Conservation (phyloP, 2,113 vertebrate species). For the Hippocampus comes region DNA sequence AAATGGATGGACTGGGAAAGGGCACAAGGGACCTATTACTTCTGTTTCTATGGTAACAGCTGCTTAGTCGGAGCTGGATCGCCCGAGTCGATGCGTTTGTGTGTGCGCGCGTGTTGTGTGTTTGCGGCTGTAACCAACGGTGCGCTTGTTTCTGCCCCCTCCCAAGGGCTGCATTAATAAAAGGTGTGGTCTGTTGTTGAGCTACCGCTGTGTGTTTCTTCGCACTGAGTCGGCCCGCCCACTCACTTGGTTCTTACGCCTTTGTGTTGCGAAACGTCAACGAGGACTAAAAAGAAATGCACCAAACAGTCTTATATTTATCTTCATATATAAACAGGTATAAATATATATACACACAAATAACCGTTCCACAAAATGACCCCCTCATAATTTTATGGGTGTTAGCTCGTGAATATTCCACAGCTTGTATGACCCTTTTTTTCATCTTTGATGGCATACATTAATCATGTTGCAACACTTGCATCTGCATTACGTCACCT, state of each 20-base stretch:
- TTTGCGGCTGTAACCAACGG: slow-evolving; percentile 44
- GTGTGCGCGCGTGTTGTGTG: slow-evolving; percentile 24
- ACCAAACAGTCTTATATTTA: background rate
- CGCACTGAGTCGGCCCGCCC: background rate
- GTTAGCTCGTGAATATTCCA: background rate
- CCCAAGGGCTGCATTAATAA: slow-evolving; percentile 35
- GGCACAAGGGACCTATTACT: slow-evolving; percentile 65
- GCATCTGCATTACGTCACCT: slow-evolving; percentile 8
- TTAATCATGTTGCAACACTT: background rate
- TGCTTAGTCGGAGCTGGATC: slow-evolving; percentile 70
- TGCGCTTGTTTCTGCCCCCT: slow-evolving; percentile 22
- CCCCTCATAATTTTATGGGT: background rate
- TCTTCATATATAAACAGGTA: background rate
- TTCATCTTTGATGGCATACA: background rate
- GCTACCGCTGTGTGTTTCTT: slow-evolving; percentile 29
- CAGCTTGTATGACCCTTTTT: background rate
- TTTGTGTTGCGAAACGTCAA: slow-evolving; percentile 14
- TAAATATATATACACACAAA: background rate
- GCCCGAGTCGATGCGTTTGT: slow-evolving; percentile 67
- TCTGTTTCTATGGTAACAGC: slow-evolving; percentile 78
- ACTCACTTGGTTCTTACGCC: background rate
- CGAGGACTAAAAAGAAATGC: background rate
- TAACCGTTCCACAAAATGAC: background rate
- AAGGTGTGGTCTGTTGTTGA: slow-evolving; percentile 51
- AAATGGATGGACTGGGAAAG: slow-evolving; percentile 31